Evolutionary conservation across 2,113 vertebrate genomes (phyloP).

Genomic region (Epinephelus fuscoguttatus): DNA sequence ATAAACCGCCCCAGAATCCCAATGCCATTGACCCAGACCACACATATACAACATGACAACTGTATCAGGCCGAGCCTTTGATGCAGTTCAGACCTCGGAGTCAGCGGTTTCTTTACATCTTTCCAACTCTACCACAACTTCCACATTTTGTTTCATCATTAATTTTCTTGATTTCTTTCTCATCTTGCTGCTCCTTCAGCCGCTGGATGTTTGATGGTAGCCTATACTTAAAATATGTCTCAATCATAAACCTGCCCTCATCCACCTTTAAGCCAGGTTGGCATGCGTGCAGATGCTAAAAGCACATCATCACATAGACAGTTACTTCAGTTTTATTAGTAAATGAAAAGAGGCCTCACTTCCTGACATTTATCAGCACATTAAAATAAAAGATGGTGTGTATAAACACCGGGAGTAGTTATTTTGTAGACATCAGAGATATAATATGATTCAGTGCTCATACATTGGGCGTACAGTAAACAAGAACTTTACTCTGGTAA

Average conservation of each 20-base stretch:
- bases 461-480: background rate
- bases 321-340: constrained; percentile 41
- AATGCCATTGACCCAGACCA: constrained; percentile 16
- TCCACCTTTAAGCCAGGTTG: background rate
- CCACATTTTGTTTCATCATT: background rate
- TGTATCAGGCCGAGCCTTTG: background rate
- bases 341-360: constrained; percentile 18
- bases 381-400: constrained; percentile 26
- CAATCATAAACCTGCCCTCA: constrained; percentile 23
- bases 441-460: background rate
- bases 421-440: background rate
- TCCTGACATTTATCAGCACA: constrained; percentile 27
- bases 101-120: background rate
- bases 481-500: no score
- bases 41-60: background rate
- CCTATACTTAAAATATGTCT: background rate
- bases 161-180: background rate
- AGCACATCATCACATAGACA: constrained; percentile 19
- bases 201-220: background rate
- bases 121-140: background rate
- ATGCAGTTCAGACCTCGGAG: constrained; percentile 9
- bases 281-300: constrained; percentile 14
- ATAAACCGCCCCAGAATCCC: constrained; percentile 22
- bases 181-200: background rate
- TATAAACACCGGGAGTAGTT: background rate